phyloP scores from a whole-genome alignment of 2,113 vertebrate genomes.

The Lucifuga dentata region DNA sequence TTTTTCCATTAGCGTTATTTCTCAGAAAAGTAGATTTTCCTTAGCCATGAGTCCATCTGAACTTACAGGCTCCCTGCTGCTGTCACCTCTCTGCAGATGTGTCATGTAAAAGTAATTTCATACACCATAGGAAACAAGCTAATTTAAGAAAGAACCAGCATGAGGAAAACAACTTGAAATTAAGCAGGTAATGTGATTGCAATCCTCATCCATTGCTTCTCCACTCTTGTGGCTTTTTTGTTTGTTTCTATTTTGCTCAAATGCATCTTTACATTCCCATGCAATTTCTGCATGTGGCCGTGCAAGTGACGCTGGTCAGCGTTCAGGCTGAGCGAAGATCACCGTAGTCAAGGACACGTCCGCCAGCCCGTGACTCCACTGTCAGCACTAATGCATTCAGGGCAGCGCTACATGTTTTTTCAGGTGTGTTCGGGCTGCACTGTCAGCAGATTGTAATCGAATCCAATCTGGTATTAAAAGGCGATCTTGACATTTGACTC shows the following conservation, averaged over 20 bases:
- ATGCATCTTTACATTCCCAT: constrained; percentile 43
- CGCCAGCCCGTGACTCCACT: constrained; percentile 68
- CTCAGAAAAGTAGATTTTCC: constrained; percentile 38
- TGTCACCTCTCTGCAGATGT: constrained; percentile 41
- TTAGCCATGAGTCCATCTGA: constrained; percentile 38
- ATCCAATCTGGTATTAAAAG: constrained; percentile 86
- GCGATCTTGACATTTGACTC: constrained; percentile 85
- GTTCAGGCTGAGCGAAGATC: constrained; percentile 60
- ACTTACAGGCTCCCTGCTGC: constrained; percentile 33
- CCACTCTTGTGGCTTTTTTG: constrained; percentile 48
- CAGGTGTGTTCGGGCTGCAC: constrained; percentile 76
- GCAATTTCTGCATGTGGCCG: constrained; percentile 41
- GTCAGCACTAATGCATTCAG: constrained; percentile 85
- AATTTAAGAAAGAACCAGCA: constrained; percentile 71
- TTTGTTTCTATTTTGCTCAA: constrained; percentile 70
- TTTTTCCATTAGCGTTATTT: constrained; percentile 42
- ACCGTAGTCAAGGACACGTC: constrained; percentile 79
- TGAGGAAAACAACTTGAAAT: constrained; percentile 77
- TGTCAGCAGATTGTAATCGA: constrained; percentile 85
- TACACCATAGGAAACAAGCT: constrained; percentile 64
- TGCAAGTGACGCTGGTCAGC: constrained; percentile 47
- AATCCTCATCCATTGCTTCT: constrained; percentile 53
- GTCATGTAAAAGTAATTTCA: constrained; percentile 69
- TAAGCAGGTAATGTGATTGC: constrained; percentile 77
- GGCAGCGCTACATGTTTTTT: constrained; percentile 77